These are phyloP conservation scores for Timema cristinae DNA, from an alignment of 2,888 invertebrate genomes.

Conservation along the genomic window DNA sequence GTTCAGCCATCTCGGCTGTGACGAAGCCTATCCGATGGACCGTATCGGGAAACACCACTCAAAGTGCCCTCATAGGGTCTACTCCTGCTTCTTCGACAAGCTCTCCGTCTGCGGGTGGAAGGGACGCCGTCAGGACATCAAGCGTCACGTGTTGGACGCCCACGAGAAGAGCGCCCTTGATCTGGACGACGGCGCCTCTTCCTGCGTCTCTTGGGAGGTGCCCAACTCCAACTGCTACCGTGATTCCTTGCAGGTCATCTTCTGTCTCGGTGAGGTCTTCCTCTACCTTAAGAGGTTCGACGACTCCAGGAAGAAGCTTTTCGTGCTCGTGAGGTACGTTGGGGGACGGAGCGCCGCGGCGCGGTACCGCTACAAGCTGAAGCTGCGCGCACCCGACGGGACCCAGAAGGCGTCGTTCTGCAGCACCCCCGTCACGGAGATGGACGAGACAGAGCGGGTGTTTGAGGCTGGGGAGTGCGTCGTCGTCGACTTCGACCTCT, in stretches of 20 bases:
- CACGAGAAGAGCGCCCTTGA: not conserved
- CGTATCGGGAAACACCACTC: not conserved
- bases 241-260: conserved; percentile 12
- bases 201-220: conserved; percentile 14
- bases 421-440: not conserved
- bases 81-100: not conserved
- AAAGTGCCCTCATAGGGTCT: not conserved
- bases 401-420: not conserved
- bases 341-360: not conserved
- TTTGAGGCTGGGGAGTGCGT: conserved; percentile 1
- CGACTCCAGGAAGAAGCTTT: conserved; percentile 7
- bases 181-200: conserved; percentile 19
- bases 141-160: conserved; percentile 17
- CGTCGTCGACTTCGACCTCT: conserved; percentile 6
- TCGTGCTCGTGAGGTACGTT: not conserved
- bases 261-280: conserved; percentile 9
- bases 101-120: conserved; percentile 6
- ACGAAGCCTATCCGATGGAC: not conserved
- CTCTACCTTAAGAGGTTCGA: conserved; percentile 1
- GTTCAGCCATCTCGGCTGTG: not conserved
- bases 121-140: not conserved
- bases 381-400: not conserved
- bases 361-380: conserved; percentile 10
- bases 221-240: not conserved
- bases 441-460: not conserved